Evolutionary conservation across 2,797 vertebrate species (phyloP), one percentile per base, ranked within the genome.

Genomic region (Catharus ustulatus): DNA sequence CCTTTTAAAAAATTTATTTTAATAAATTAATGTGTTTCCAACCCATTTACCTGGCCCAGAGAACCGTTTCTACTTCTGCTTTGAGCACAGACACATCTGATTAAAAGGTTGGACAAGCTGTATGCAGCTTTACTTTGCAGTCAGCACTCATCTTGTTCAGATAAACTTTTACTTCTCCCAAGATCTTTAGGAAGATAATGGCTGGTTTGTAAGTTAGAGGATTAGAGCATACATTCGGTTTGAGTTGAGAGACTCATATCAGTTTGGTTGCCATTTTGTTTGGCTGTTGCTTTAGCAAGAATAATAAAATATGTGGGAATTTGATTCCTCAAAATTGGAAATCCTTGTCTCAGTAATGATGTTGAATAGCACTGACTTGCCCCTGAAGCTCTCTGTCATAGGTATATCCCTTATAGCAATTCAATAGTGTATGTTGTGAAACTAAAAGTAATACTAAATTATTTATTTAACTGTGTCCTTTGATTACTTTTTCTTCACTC

Each of bases 211-310:
- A 30, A 58, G n/a, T 29, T 72, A 36, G 29, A 79, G 52, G 24
- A 90, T 89, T 69, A 89, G 22, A 58, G 11, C 7, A 61, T 66
- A 78, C n/a, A 75, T 84, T 91, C 91, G 69, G 73, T 62, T 96
- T 84, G 54, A 75, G 57, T 54, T 91, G 82, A 14, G 27, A 48
- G 52, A 10, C 29, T 22, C 42, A 8, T 11, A 36, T 40, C 30
- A 58, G 11, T 49, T 89, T 80, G 57, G 32, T 61, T 94, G 68
- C 20, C 8, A 1, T 91, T 87, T 82, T 64, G 12, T 77, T 71
- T 91, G 61, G 32, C 45, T 69, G 21, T 58, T 91, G 68, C 49
- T 80, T 83, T 63, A 88, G 29, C 21, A 61, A 71, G n/a, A 76
- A 80, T 67, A 85, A 72, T 64, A 68, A 87, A 93, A 77, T 77